These are phyloP conservation scores for Xiphophorus birchmanni DNA, from an alignment of 2,797 vertebrate species.

Conservation along the genomic window DNA sequence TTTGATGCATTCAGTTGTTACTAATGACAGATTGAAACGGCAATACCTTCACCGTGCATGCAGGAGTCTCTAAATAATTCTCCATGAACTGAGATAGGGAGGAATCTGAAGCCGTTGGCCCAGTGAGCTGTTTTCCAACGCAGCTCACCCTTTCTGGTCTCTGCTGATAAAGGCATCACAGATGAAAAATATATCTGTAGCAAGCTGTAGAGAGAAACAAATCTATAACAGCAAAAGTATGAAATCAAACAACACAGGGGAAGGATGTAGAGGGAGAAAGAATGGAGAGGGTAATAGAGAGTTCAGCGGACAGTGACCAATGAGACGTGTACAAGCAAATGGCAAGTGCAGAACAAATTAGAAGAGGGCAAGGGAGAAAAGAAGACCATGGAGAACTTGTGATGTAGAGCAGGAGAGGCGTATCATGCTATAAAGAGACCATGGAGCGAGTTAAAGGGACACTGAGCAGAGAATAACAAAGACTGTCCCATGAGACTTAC, in stretches of 20 bases:
- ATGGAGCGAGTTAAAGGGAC: slow-evolving; percentile 6
- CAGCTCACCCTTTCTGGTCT: slow-evolving; percentile 37
- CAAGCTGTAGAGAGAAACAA: slow-evolving; percentile 50
- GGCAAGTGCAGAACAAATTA: slow-evolving; percentile 67
- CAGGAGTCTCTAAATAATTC: slow-evolving; percentile 44
- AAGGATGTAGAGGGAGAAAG: slow-evolving; percentile 17
- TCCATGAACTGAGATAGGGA: slow-evolving; percentile 32
- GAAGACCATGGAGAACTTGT: slow-evolving; percentile 43
- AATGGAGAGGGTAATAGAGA: slow-evolving; percentile 57
- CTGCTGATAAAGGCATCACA: slow-evolving; percentile 55
- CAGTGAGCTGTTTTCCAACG: slow-evolving; percentile 12
- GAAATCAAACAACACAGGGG: slow-evolving; percentile 60
- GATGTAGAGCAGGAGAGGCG: slow-evolving; percentile 49
- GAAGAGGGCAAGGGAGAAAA: slow-evolving; percentile 40
- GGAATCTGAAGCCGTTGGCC: slow-evolving; percentile 29
- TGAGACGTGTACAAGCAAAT: slow-evolving; percentile 56
- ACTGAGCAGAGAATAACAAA: slow-evolving; percentile 21
- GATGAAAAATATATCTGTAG: slow-evolving; percentile 58
- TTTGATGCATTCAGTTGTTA: slow-evolving; percentile 55
- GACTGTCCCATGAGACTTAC: slow-evolving; percentile 42
- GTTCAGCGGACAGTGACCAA: slow-evolving; percentile 65
- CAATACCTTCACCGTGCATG: slow-evolving; percentile 29
- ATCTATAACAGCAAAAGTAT: slow-evolving; percentile 61
- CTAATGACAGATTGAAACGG: slow-evolving; percentile 62
- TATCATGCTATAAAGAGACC: slow-evolving; percentile 37